Evolutionary conservation across 2,888 invertebrate species (phyloP), one percentile per base, ranked within the genome.

Genomic region (Rotaria sp.): DNA sequence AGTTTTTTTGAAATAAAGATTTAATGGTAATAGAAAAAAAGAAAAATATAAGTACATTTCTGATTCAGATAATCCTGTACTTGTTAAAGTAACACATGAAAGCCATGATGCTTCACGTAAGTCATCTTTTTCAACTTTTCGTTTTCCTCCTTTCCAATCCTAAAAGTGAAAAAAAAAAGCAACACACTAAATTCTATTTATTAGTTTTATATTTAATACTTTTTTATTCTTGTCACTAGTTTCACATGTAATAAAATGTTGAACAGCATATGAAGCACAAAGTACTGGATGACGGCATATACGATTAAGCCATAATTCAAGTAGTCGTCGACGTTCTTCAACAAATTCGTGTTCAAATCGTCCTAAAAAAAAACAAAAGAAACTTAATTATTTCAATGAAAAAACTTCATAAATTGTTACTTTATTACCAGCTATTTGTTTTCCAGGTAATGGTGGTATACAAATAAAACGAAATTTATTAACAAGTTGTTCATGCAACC

Each of bases 101-200:
- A 86, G 55, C 87, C 87, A 87, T 48, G 80, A 84, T 48, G 95
- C 94, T 15, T 96, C 96, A 88, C 95, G 93, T 88, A 96, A 93
- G 89, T 95, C 94, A 91, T 99, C 98, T 89, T 94, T 95, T 91
- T 99, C 98, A 0, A 98, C 97, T 91, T 94, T 94, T 88, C 98
- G 93, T 92, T 98, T 98, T 10, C 98, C 98, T 84, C 94, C 94
- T 92, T 99, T 99, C 98, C 98, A 99, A 88, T 96, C 96, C 85
- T 99, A 93, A 91, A 99, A 99, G 91, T 98, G 98, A 90, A 95
- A 94, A 95, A 97, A 97, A 0, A 97, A 97, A 88, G 95, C 95
- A 89, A 30, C 2, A 7, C 2, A 7, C 30, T n/a, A 30, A 26
- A 75, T 26, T 75, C 24, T 21, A 7, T 75, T 75, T 10, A 21